Percentiles rank a stretch among this genome's conserved stretches.
Evolutionary conservation across 1,140 invertebrate genomes (phyloP).

Genomic region (Drosophila ohnishii): DNA sequence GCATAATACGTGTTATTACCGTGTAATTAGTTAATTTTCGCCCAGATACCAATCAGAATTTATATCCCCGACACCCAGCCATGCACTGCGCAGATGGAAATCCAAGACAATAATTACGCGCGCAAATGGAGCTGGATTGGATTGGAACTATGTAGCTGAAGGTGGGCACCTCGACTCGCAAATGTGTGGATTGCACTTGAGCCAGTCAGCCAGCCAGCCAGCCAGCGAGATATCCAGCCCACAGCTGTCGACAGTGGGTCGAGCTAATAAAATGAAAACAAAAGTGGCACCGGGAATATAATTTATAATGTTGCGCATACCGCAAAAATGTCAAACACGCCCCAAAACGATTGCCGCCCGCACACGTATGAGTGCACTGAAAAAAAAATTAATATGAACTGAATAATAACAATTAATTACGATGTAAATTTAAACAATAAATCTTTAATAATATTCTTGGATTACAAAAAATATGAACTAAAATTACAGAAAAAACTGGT

Average conservation of each 20-base stretch:
- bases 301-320: slow-evolving; percentile 73
- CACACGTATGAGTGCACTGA: slow-evolving; percentile 3
- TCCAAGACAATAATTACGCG: slow-evolving; percentile 55
- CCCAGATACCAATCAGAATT: slow-evolving; percentile 21
- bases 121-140: slow-evolving; percentile 63
- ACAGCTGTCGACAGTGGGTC: slow-evolving; percentile 63
- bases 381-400: too few species aligned
- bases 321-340: slow-evolving; percentile 75
- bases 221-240: slow-evolving; percentile 39
- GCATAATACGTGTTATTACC: slow-evolving; percentile 48
- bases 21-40: slow-evolving; percentile 53
- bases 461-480: too few species aligned
- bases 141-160: slow-evolving; percentile 12
- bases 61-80: slow-evolving; percentile 14
- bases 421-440: too few species aligned
- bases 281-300: slow-evolving; percentile 77
- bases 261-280: slow-evolving; percentile 53
- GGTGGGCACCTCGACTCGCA: slow-evolving; percentile 31
- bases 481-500: too few species aligned
- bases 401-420: too few species aligned
- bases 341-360: slow-evolving; percentile 40
- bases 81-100: slow-evolving; percentile 15
- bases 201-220: slow-evolving; percentile 19
- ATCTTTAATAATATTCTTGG: too few species aligned
- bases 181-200: slow-evolving; percentile 76